Conservation (phyloP, 2,888 invertebrate species). For the Aleiodes testaceus region DNA sequence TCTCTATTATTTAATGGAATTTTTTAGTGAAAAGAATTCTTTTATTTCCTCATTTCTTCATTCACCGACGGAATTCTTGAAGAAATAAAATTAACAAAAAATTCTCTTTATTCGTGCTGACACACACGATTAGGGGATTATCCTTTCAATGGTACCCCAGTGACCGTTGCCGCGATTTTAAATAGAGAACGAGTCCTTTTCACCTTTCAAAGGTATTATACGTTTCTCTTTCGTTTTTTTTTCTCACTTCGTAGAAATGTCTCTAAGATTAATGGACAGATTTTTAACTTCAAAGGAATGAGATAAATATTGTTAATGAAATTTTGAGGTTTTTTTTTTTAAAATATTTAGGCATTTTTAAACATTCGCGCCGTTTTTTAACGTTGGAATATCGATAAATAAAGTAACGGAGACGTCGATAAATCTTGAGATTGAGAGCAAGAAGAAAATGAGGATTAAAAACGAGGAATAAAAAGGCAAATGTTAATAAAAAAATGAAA, state of each 20-base stretch:
- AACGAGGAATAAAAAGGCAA: slow-evolving; percentile 9
- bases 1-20: too few species aligned
- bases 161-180: slow-evolving; percentile 17
- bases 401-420: slow-evolving; percentile 25
- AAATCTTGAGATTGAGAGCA: slow-evolving; percentile 24
- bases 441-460: slow-evolving; percentile 28
- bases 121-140: slow-evolving; percentile 56
- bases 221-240: slow-evolving; percentile 33
- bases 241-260: slow-evolving; percentile 33
- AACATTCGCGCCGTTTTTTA: too few species aligned
- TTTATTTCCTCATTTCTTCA: slow-evolving; percentile 13
- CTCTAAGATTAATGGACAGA: slow-evolving; percentile 36
- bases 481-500: slow-evolving; percentile 21
- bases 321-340: too few species aligned
- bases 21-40: slow-evolving; percentile 1
- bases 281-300: slow-evolving; percentile 20
- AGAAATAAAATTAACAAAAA: slow-evolving; percentile 35
- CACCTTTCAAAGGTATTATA: slow-evolving; percentile 34
- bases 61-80: slow-evolving; percentile 18
- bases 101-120: slow-evolving; percentile 53
- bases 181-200: slow-evolving; percentile 21
- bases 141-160: slow-evolving; percentile 38
- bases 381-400: slow-evolving; percentile 14
- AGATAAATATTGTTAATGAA: slow-evolving; percentile 9
- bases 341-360: not conserved